A percentile compares a stretch with the other conserved stretches of the same genome.
phyloP scores from a whole-genome alignment of 2,888 invertebrate genomes.

The Spicauda simplicius region DNA sequence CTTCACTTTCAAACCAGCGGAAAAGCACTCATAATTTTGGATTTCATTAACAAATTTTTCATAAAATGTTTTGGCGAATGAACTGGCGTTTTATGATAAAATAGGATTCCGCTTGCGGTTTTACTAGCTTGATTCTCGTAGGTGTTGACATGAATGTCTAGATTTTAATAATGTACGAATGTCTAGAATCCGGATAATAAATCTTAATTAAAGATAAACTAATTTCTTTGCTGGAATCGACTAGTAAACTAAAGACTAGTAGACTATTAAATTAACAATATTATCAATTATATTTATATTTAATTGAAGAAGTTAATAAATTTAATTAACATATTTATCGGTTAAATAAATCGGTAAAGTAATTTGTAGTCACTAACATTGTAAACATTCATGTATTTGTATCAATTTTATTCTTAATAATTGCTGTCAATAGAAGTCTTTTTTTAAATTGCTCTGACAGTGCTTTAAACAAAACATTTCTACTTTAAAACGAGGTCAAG shows the following conservation, averaged over 20 bases:
- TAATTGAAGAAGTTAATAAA: too few species aligned
- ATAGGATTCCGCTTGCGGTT: background rate
- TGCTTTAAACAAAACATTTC: background rate
- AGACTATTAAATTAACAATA: too few species aligned
- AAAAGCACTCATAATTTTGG: slow-evolving; percentile 25
- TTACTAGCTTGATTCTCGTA: background rate
- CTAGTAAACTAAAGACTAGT: too few species aligned
- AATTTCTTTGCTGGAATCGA: too few species aligned
- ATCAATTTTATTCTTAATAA: slow-evolving; percentile 6
- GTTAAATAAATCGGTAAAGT: too few species aligned
- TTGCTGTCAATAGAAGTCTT: background rate
- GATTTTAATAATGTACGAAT: too few species aligned
- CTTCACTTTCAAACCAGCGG: slow-evolving; percentile 10
- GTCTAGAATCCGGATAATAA: too few species aligned
- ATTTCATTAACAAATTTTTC: slow-evolving; percentile 29
- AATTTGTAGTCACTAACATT: background rate
- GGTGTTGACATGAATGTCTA: too few species aligned
- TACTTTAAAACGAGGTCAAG: slow-evolving; percentile 1
- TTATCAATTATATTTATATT: too few species aligned
- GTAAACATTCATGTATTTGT: background rate
- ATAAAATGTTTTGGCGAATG: slow-evolving; percentile 4
- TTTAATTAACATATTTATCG: too few species aligned
- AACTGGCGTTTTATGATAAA: background rate
- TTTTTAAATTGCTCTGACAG: background rate
- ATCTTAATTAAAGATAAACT: too few species aligned